These are phyloP conservation scores for Urocitellus parryii DNA, from an alignment of 2,113 vertebrate species.

Conservation along the genomic window DNA sequence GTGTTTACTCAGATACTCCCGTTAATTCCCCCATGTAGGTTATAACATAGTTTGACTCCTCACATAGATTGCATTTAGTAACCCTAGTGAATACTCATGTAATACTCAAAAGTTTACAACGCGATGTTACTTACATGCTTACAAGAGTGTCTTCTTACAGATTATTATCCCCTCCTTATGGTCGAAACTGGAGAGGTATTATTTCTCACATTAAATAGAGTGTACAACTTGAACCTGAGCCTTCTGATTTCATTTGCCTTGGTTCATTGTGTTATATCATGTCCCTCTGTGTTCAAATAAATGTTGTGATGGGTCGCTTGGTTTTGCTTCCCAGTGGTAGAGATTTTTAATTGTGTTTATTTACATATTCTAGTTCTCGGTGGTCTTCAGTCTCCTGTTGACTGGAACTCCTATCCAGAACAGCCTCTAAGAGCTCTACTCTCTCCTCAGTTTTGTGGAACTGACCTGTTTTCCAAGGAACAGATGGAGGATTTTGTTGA, in stretches of 20 bases:
- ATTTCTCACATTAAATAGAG: background rate
- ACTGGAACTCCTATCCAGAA: conserved; percentile 98
- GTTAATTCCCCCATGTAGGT: background rate
- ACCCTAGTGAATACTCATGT: background rate
- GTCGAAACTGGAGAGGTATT: background rate
- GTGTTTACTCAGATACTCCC: background rate
- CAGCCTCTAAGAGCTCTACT: conserved; percentile 94
- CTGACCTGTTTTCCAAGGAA: conserved; percentile 88
- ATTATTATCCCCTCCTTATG: background rate
- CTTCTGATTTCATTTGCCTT: background rate
- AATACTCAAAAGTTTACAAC: background rate
- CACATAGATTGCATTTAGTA: background rate
- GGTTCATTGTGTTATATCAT: background rate
- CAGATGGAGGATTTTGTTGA: conserved; percentile 88
- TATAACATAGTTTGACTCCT: background rate
- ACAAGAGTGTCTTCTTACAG: background rate
- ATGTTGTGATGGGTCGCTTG: background rate
- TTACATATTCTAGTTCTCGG: conserved; percentile 89
- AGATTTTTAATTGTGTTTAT: background rate
- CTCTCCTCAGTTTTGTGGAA: conserved; percentile 94
- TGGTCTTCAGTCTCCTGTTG: conserved; percentile 92
- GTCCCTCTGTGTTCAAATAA: background rate
- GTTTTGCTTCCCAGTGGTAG: background rate
- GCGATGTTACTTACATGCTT: background rate
- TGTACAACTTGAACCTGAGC: background rate